Evolutionary conservation across 1,140 invertebrate genomes (phyloP).

Genomic region (Cydia splendana): DNA sequence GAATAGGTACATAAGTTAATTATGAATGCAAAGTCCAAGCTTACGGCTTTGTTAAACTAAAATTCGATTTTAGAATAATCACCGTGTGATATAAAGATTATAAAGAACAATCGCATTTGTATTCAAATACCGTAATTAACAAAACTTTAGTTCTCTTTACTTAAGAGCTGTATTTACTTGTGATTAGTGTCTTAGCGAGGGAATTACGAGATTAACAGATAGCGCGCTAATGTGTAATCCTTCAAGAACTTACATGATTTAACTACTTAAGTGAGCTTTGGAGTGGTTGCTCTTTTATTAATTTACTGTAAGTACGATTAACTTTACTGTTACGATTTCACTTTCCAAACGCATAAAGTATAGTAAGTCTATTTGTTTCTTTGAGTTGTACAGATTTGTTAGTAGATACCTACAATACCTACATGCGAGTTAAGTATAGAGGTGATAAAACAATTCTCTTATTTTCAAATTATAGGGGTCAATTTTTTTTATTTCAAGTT

Average conservation of each 20-base stretch:
- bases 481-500: no score
- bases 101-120: slow-evolving; percentile 6
- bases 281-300: background rate
- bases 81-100: background rate
- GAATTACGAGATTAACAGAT: slow-evolving; percentile 1
- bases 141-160: background rate
- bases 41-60: background rate
- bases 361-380: no score
- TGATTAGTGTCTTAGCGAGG: background rate
- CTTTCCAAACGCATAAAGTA: no score
- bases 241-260: background rate
- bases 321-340: background rate
- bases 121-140: background rate
- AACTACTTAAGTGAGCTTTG: slow-evolving; percentile 4
- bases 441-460: no score
- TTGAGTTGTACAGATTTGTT: no score
- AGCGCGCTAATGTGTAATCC: background rate
- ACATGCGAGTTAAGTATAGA: no score
- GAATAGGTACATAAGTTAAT: background rate
- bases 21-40: slow-evolving; percentile 7
- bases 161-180: background rate
- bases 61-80: background rate
- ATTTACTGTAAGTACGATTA: background rate
- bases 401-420: no score
- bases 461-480: no score